Evolutionary conservation across 1,140 invertebrate species (phyloP).

Genomic region (Trinorchestia longiramus): DNA sequence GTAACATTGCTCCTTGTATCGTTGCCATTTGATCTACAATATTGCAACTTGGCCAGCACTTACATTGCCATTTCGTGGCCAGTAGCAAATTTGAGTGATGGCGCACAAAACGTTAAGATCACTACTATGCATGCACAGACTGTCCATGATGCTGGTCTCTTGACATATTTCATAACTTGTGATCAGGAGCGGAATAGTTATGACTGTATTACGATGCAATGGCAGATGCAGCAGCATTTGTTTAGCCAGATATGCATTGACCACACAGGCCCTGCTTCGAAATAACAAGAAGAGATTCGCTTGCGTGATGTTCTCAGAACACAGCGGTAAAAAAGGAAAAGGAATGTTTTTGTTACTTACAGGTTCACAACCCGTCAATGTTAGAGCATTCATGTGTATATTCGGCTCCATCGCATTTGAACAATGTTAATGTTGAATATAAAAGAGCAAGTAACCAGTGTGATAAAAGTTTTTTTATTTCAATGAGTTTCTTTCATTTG

Average conservation of each 20-base stretch:
- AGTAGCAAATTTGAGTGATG: background rate
- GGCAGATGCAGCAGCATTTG: background rate
- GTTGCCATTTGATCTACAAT: background rate
- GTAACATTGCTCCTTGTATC: background rate
- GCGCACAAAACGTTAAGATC: no score
- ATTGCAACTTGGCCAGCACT: background rate
- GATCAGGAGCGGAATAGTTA: background rate
- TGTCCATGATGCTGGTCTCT: background rate
- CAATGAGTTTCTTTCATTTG: no score
- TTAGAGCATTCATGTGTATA: no score
- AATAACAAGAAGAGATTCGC: background rate
- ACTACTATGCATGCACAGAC: background rate
- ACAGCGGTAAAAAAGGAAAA: background rate
- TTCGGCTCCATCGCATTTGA: no score
- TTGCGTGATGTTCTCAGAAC: background rate
- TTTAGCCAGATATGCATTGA: background rate
- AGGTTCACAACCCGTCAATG: no score
- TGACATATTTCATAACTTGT: background rate
- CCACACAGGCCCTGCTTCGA: background rate
- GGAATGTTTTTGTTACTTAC: background rate
- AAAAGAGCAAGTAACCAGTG: no score
- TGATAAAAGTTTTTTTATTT: no score
- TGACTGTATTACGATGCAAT: background rate
- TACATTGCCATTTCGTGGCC: background rate
- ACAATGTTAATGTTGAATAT: no score